phyloP scores from a whole-genome alignment of 2,888 invertebrate genomes.

The Clostera curtula region DNA sequence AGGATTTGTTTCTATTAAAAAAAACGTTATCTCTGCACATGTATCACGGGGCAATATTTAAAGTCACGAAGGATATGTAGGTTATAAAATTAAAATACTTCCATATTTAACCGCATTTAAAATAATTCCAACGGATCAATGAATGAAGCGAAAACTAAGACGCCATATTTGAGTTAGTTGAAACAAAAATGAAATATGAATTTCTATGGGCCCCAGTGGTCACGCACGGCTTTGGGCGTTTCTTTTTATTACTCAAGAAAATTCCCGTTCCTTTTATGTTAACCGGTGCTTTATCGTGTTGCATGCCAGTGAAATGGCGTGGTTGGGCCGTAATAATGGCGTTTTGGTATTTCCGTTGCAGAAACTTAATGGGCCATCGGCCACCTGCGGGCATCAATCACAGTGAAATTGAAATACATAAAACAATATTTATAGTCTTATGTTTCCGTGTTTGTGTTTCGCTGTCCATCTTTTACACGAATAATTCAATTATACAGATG shows the following conservation, averaged over 20 bases:
- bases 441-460: no score
- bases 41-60: no score
- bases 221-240: conserved; percentile 53
- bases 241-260: conserved; percentile 54
- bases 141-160: conserved; percentile 13
- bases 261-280: conserved; percentile 58
- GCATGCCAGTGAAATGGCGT: conserved; percentile 49
- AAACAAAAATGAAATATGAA: conserved; percentile 55
- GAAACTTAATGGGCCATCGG: conserved; percentile 6
- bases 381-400: background rate
- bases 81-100: no score
- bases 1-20: no score
- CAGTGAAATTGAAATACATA: conserved; percentile 7
- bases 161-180: conserved; percentile 23
- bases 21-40: no score
- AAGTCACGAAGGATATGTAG: no score
- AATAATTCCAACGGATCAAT: conserved; percentile 15
- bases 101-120: conserved; percentile 1
- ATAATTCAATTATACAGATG: no score
- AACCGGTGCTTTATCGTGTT: conserved; percentile 59
- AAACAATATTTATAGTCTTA: conserved; percentile 1
- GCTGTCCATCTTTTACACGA: no score
- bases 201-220: conserved; percentile 48
- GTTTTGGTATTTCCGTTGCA: conserved; percentile 12
- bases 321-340: conserved; percentile 34